Base-by-base conservation (phyloP, 2,888 invertebrate species). In the Eueremaeus valkanovi region DNA sequence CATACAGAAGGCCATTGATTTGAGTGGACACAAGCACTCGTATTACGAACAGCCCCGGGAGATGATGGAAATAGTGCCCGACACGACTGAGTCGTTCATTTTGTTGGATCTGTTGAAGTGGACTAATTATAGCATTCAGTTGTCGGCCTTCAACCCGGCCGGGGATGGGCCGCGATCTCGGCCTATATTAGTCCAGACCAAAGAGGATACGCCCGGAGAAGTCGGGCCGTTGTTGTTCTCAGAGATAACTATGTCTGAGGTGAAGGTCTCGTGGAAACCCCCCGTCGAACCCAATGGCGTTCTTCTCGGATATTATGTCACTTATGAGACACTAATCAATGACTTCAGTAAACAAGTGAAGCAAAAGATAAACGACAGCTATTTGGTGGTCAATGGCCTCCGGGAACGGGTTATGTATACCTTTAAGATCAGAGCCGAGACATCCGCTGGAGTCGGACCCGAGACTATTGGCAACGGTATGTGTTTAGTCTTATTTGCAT, bases 101-200 rank as follows among this genome's bases (percentile, higher is more conserved):
- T 72, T 76, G 21, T 31, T 74, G 16, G 76, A 89, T 6, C 85
- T 95, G 40, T 90, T 90, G 42, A 95, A 94, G 84, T 95, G 89
- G 82, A 88, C 90, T 0, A 88, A 89, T 42, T 96, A 96, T 84
- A 94, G 94, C 82, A 87, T 98, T 40, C 93, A 93, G 0, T 94
- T 97, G 0, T 84, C 96, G n/a, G 97, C 97, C 85, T 97, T 94
- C 83, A 98, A 98, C 18, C 92, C 93, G 83, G 94, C 96, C 0
- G 98, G 98, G 0, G 95, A 95, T 83, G 97, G 98, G 0, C 92
- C 93, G 61, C 87, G 88, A 63, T 95, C 94, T 81, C 51, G 72
- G 24, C 88, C 90, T 77, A 87, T 91, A 9, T 82, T 87, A 51
- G 87, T 95, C 29, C 90, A 90, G 80, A 98, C 98, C 0, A 87